Conservation (phyloP, 2,113 vertebrate species). For the Alaudala cheleensis region DNA sequence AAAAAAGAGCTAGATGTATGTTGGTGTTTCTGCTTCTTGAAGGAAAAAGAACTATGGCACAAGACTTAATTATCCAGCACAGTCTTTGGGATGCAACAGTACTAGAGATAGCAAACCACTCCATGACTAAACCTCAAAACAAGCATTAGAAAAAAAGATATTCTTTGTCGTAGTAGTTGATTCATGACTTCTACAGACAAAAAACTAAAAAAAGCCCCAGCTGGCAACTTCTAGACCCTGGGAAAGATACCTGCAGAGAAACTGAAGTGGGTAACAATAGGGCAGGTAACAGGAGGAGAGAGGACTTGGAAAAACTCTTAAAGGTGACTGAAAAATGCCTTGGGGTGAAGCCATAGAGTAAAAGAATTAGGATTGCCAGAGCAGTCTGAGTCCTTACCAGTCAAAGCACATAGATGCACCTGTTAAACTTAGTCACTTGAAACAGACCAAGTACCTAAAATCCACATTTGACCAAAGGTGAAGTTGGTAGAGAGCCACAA, state of each 20-base stretch:
- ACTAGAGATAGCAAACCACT: neutral
- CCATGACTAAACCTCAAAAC: neutral
- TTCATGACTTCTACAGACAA: neutral
- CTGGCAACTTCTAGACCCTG: neutral
- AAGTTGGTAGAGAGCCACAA: neutral
- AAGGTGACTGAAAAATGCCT: neutral
- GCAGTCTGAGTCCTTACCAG: neutral
- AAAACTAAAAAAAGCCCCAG: fast-evolving
- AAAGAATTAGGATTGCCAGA: neutral
- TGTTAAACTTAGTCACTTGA: neutral
- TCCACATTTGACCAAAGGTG: neutral
- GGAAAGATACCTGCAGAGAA: neutral
- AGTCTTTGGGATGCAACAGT: neutral
- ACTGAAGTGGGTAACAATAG: neutral
- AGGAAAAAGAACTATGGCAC: neutral
- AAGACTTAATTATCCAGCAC: neutral
- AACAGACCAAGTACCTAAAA: neutral
- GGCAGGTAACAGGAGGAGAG: neutral
- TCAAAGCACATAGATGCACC: neutral
- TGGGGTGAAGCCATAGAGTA: neutral
- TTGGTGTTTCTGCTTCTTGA: neutral
- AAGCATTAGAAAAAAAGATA: neutral
- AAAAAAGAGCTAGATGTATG: neutral
- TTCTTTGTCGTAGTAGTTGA: neutral
- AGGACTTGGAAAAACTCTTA: neutral